Percentiles rank a stretch among this genome's conserved stretches.
Conservation (phyloP, 2,113 vertebrate genomes). For the Alethe castanea region DNA sequence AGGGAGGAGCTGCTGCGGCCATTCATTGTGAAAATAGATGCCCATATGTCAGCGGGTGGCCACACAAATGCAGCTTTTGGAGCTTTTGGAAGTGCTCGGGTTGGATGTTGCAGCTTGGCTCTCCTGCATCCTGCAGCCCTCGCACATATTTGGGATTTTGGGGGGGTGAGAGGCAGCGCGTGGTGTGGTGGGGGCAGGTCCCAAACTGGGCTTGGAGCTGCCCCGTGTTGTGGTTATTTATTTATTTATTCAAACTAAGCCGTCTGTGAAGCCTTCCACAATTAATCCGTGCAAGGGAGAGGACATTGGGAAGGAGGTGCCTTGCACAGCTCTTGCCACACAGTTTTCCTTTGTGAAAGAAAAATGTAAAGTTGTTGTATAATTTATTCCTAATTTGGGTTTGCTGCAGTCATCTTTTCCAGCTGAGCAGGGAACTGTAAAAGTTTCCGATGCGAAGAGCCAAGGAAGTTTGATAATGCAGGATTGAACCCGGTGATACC, state of each 20-base stretch:
- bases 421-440: constrained; percentile 46
- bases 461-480: constrained; percentile 47
- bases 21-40: constrained; percentile 5
- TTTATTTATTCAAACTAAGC: background rate
- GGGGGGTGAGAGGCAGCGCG: background rate
- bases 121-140: background rate
- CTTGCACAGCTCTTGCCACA: constrained; percentile 3
- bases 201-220: background rate
- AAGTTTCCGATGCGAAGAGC: constrained; percentile 53
- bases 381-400: constrained; percentile 70
- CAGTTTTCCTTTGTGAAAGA: constrained; percentile 47
- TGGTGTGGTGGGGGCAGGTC: background rate
- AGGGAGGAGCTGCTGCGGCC: constrained; percentile 22
- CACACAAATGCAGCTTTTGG: background rate
- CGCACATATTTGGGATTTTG: background rate
- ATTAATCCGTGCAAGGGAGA: background rate
- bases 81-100: background rate
- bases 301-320: constrained; percentile 1
- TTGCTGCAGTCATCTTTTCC: constrained; percentile 66
- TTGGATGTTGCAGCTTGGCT: background rate
- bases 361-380: constrained; percentile 61
- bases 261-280: background rate
- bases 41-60: background rate
- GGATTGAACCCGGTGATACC: background rate
- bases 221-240: background rate